Conservation (phyloP, 2,797 vertebrate genomes). For the Chrosomus eos region DNA sequence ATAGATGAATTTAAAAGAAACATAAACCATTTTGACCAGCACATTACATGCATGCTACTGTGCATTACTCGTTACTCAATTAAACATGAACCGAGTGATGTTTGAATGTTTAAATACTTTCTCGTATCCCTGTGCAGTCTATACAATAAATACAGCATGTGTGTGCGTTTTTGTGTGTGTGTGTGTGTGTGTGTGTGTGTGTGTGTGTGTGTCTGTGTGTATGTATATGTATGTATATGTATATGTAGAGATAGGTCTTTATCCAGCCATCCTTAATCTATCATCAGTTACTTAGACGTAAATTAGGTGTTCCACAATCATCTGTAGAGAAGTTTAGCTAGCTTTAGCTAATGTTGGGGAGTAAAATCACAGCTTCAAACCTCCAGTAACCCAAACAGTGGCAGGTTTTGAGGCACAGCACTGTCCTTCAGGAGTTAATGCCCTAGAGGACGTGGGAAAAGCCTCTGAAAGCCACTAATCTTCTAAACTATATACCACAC, state of each 20-base stretch:
- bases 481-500: conserved; percentile 48
- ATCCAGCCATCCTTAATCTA: too few relatives aligned
- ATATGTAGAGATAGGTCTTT: too few relatives aligned
- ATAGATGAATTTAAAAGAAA: conserved; percentile 11
- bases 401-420: conserved; percentile 36
- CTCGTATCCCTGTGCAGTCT: neutral
- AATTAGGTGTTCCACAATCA: neutral
- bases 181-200: too few relatives aligned
- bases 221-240: too few relatives aligned
- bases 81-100: neutral
- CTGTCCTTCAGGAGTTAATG: conserved; percentile 43
- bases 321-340: neutral
- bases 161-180: too few relatives aligned
- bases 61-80: neutral
- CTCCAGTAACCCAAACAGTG: conserved; percentile 36
- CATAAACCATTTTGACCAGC: neutral
- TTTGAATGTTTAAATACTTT: too few relatives aligned
- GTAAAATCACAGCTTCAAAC: conserved; percentile 32
- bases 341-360: conserved; percentile 2
- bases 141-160: too few relatives aligned
- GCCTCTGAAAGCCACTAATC: conserved; percentile 55
- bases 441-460: conserved; percentile 48
- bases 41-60: neutral
- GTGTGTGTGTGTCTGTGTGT: too few relatives aligned
- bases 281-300: neutral